These are phyloP conservation scores for Cynodonichthys magdalenae DNA, from an alignment of 2,797 vertebrate species.

Conservation along the genomic window DNA sequence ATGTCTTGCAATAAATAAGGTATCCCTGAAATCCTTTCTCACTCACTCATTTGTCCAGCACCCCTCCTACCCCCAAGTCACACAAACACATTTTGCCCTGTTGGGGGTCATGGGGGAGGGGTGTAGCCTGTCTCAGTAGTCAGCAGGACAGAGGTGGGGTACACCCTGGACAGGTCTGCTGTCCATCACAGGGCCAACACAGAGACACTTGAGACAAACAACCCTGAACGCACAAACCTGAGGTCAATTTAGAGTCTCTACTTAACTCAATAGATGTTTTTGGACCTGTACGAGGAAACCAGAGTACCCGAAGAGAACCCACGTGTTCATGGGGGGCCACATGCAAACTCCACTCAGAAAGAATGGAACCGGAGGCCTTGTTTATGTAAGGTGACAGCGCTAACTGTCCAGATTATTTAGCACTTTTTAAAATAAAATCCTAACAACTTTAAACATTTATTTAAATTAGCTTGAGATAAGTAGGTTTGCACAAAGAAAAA, in stretches of 20 bases:
- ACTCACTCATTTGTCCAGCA: background rate
- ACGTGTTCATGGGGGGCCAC: background rate
- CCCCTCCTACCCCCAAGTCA: too few species aligned
- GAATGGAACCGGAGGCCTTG: background rate
- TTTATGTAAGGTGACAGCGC: background rate
- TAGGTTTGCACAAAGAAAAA: background rate
- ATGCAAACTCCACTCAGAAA: background rate
- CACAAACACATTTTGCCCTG: background rate
- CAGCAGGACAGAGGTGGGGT: background rate
- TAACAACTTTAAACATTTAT: background rate
- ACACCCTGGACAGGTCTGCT: background rate
- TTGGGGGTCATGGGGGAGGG: background rate
- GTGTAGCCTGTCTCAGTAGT: background rate
- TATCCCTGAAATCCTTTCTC: slow-evolving; percentile 5
- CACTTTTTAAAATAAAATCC: background rate
- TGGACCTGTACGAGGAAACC: background rate
- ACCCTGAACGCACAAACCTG: background rate
- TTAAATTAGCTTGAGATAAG: slow-evolving; percentile 1
- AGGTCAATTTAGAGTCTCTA: background rate
- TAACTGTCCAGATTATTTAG: background rate
- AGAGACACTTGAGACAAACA: background rate
- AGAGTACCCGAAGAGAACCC: background rate
- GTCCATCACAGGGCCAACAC: background rate
- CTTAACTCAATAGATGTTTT: background rate
- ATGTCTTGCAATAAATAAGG: background rate